Evolutionary conservation across 2,888 invertebrate genomes (phyloP).

Genomic region (Xestoiulus laeticollis): DNA sequence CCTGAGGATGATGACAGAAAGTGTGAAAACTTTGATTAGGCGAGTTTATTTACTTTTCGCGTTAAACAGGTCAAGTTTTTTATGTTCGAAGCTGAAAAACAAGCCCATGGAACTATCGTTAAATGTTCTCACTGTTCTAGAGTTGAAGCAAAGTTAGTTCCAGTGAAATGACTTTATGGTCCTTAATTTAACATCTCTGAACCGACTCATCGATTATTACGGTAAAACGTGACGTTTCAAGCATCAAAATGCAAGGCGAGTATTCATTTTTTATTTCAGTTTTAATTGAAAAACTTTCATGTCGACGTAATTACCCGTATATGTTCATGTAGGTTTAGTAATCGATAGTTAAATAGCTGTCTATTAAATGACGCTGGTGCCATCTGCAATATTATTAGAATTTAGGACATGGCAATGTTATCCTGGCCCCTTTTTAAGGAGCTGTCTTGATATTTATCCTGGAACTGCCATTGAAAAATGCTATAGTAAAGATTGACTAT

Average conservation of each 20-base stretch:
- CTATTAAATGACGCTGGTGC: too few species aligned
- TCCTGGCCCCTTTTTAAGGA: too few species aligned
- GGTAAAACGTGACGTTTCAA: background rate
- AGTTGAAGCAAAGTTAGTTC: background rate
- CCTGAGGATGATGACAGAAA: background rate
- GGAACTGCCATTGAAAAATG: too few species aligned
- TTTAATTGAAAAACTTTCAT: too few species aligned
- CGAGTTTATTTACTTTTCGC: background rate
- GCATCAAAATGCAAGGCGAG: background rate
- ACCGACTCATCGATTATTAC: background rate
- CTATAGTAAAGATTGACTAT: too few species aligned
- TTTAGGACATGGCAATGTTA: too few species aligned
- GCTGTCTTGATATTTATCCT: too few species aligned
- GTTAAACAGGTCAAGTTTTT: background rate
- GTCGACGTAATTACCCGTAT: too few species aligned
- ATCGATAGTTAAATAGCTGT: too few species aligned
- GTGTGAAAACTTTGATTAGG: background rate
- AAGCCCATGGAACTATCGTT: background rate
- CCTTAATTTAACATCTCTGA: background rate
- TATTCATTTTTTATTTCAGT: background rate
- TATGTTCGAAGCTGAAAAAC: background rate
- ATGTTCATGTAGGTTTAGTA: too few species aligned
- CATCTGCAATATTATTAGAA: too few species aligned
- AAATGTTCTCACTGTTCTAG: background rate
- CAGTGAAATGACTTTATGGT: background rate